Base-by-base conservation (phyloP, 2,113 vertebrate genomes). In the Helogale parvula region DNA sequence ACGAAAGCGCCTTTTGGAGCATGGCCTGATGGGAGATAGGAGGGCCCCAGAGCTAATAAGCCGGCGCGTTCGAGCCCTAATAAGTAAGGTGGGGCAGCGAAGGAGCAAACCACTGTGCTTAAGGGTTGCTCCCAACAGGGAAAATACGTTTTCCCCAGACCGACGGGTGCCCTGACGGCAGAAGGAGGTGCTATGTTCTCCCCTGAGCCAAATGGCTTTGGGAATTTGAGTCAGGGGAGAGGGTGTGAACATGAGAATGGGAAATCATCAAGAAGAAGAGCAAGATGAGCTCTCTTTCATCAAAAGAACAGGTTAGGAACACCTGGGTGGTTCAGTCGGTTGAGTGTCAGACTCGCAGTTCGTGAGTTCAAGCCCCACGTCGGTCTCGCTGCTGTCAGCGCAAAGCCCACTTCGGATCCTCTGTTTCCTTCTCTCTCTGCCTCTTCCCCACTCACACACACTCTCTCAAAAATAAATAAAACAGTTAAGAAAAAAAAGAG, bases 1-100 rank as follows among this genome's bases (percentile, higher is more conserved):
- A 72, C 95, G 77, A 57, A 94, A 81, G 88, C 85, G 45, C 60
- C 92, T 95, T 88, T 94, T 94, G 94, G 90, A 96, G 90, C 52
- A 0, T 79, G 84, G 90, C 76, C 65, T 95, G 87, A 90, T 0
- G 17, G 94, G 87, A 94, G 88, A 29, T 16, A 47, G 85, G 96
- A 96, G 92, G 85, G 81, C 38, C 81, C 1, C 95, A 19, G 50
- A 54, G 92, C 93, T 88, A 38, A 89, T 65, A 10, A 96, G 50
- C 89, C 63, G 1, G 1, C 86, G 66, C 47, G 1, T 79, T 92
- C 88, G 41, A 80, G 84, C 76, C 88, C 63, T 57, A 25, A 35
- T 74, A 33, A 79, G 95, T 25, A 27, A 92, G 63, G 50, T 3
- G 27, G 13, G 11, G 57, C 81, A 33, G 60, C 66, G 1, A 5